A percentile compares a stretch with the other conserved stretches of the same genome.
Evolutionary conservation across 2,113 vertebrate species (phyloP).

Genomic region (Ramphastos sulfuratus): DNA sequence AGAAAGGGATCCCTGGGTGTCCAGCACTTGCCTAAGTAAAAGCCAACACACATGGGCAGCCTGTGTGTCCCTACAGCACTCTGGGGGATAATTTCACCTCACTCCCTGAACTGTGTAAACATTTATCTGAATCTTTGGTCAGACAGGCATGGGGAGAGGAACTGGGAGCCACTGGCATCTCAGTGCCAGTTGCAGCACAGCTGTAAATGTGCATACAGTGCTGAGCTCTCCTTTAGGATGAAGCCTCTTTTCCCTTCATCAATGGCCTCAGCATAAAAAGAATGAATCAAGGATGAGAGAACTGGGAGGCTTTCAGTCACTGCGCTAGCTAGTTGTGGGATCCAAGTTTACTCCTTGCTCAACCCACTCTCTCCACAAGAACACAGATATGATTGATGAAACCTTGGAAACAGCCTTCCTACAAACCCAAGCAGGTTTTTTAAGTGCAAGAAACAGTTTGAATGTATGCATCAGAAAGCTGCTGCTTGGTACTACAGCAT

Average conservation of each 20-base stretch:
- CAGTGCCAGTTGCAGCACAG: background rate
- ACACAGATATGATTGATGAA: background rate
- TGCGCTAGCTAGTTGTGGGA: background rate
- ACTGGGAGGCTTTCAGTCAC: background rate
- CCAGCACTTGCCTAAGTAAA: background rate
- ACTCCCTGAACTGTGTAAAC: background rate
- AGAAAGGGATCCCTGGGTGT: background rate
- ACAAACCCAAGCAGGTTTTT: background rate
- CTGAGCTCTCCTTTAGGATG: background rate
- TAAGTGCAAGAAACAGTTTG: background rate
- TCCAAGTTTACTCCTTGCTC: background rate
- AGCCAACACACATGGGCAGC: background rate
- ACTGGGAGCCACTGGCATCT: background rate
- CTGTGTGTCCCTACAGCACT: background rate
- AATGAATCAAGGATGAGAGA: background rate
- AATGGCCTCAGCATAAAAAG: background rate
- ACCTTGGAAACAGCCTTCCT: constrained; percentile 36
- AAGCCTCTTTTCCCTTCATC: background rate
- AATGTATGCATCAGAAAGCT: background rate
- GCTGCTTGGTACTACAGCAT: background rate
- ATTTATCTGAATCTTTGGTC: background rate
- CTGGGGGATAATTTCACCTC: background rate
- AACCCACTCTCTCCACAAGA: background rate
- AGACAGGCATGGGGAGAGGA: background rate
- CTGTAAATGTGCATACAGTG: background rate